Evolutionary conservation across 1,140 invertebrate genomes (phyloP), one percentile per base, ranked within the genome.

Genomic region (Drosophila lacertosa): DNA sequence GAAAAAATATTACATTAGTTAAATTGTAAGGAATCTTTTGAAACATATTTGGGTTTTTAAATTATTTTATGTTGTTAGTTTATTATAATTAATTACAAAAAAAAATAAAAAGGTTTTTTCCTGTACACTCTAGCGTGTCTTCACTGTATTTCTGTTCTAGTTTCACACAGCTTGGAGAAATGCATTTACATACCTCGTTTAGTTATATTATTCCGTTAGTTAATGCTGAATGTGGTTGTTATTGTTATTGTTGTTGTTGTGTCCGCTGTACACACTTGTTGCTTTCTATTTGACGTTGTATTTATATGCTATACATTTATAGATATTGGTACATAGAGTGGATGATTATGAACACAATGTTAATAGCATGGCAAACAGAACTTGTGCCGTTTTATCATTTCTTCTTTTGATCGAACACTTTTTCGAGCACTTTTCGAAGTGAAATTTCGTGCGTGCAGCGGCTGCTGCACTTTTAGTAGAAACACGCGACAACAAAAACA

Each of bases 281-380:
- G 76, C 76, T 79, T 79, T 79, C 76, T 79, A 79, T 79, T 79
- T 79, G 70, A 29, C 13, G 24, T 48, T 48, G 45, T 26, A 65
- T 67, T 26, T 54, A 58, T 63, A 55, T 42, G 53, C 45, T 73
- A 58, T 58, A 24, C 45, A 11, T 44, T 10, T 57, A 50, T 29
- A 42, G 40, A 40, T 22, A 62, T 42, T 33, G 45, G 35, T 51
- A 32, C 26, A 50, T n/a, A n/a, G 16, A 33, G 47, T 54, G 60
- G 58, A 86, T 77, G n/a, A n/a, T 86, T 86, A 86, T 77, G 77
- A 81, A 64, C 81, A 84, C 72, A 79, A 63, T 84, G 80, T 83
- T 83, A 83, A 84, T 77, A 68, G 70, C 47, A 55, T 53, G 77
- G 77, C 65, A 75, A 83, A 83, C 65, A 79, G 63, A 62, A 62